A percentile compares a stretch with the other conserved stretches of the same genome.
These are phyloP conservation scores for Patiria miniata DNA, from an alignment of 35 echinoderm and acorn worm species.

Conservation along the genomic window DNA sequence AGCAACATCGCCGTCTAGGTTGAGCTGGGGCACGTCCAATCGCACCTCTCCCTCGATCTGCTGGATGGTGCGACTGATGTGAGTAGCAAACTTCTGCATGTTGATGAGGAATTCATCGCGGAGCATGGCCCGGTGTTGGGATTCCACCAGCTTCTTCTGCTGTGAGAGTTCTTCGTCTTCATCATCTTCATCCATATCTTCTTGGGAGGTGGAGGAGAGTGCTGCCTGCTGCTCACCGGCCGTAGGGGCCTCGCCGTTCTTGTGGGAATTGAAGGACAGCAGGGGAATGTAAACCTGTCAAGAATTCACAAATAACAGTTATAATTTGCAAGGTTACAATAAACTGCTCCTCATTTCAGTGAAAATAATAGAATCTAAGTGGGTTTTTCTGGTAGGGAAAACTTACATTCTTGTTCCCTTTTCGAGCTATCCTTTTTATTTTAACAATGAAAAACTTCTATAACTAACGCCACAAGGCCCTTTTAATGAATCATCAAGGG, in stretches of 20 bases:
- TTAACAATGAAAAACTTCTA: too few relatives aligned
- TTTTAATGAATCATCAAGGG: too few relatives aligned
- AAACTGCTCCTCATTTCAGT: too few relatives aligned
- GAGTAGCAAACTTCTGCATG: conserved; percentile 97
- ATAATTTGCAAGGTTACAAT: too few relatives aligned
- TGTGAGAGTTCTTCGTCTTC: conserved; percentile 59
- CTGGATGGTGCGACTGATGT: conserved; percentile 92
- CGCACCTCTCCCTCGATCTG: conserved; percentile 97
- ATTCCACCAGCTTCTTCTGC: conserved; percentile 66
- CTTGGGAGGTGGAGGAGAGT: conserved; percentile 64
- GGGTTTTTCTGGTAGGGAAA: too few relatives aligned
- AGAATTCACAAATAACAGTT: too few relatives aligned
- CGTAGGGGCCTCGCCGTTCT: conserved; percentile 81
- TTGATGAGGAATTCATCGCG: conserved; percentile 99
- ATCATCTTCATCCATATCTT: conserved; percentile 37
- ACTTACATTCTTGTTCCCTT: too few relatives aligned
- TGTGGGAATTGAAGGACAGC: conserved; percentile 92
- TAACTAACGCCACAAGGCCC: too few relatives aligned
- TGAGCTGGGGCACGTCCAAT: conserved; percentile 77
- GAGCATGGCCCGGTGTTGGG: conserved; percentile 69
- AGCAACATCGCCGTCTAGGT: conserved; percentile 70
- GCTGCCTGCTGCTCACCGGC: conserved; percentile 65
- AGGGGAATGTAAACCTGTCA: conserved; percentile 95
- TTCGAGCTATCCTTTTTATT: too few relatives aligned
- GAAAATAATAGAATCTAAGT: too few relatives aligned